Conservation (phyloP, 92 coral and sea anemone genomes). For the Desmophyllum pertusum region DNA sequence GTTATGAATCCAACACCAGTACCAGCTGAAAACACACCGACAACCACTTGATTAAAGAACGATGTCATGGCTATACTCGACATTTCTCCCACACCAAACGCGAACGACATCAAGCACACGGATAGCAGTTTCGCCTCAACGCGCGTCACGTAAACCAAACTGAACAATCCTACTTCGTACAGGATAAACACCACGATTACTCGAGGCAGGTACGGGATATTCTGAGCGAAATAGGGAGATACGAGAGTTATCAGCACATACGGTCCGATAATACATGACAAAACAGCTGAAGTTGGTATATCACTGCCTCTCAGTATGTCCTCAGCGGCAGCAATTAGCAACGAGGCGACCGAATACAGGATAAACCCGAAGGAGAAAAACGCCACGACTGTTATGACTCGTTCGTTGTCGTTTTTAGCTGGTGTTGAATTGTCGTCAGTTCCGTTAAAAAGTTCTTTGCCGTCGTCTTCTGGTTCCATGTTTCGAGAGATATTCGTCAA, state of each 20-base stretch:
- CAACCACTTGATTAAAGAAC: constrained; percentile 42
- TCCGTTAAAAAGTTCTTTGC: too few relatives aligned
- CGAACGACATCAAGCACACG: constrained; percentile 55
- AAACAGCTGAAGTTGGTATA: constrained; percentile 59
- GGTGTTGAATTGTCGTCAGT: too few relatives aligned
- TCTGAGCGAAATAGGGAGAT: constrained; percentile 59
- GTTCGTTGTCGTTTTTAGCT: constrained; percentile 5
- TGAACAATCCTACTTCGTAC: constrained; percentile 45
- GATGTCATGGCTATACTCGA: constrained; percentile 64
- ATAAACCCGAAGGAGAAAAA: constrained; percentile 66
- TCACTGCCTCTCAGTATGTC: constrained; percentile 59
- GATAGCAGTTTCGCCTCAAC: constrained; percentile 49
- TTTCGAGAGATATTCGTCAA: too few relatives aligned
- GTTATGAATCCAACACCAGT: constrained; percentile 62
- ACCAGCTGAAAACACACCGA: constrained; percentile 55
- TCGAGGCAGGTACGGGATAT: constrained; percentile 56
- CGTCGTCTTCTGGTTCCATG: too few relatives aligned
- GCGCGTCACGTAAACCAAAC: constrained; percentile 34
- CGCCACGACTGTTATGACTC: constrained; percentile 37
- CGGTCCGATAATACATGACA: constrained; percentile 58
- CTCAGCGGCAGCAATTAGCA: constrained; percentile 62
- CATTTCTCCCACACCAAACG: constrained; percentile 63
- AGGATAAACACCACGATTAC: constrained; percentile 36
- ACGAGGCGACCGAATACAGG: constrained; percentile 53
- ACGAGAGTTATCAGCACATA: constrained; percentile 44